Conservation (phyloP, 2,797 vertebrate genomes). For the Jordanella pulchra region DNA sequence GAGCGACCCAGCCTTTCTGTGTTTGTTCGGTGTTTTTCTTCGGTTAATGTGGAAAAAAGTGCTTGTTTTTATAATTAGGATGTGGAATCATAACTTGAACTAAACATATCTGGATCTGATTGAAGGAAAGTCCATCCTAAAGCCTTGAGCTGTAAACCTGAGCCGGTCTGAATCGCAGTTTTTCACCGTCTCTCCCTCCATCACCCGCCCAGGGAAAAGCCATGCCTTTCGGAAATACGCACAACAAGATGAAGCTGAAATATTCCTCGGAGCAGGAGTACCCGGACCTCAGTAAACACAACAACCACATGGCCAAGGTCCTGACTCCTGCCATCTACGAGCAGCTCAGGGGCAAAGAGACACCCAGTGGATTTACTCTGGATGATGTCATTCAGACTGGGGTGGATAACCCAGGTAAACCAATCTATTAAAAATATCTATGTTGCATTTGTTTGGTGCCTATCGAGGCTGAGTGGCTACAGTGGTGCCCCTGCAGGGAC, state of each 20-base stretch:
- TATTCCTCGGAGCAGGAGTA: conserved; percentile 81
- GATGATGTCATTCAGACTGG: conserved; percentile 96
- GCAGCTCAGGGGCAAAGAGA: conserved; percentile 86
- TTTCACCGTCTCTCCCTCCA: conserved; percentile 32
- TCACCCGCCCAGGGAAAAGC: conserved; percentile 71
- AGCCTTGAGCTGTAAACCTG: too few species aligned
- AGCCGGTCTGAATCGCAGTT: not conserved
- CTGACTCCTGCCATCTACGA: conserved; percentile 87
- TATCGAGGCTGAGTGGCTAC: conserved; percentile 3
- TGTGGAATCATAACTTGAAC: too few species aligned
- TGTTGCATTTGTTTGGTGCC: not conserved
- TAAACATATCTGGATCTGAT: too few species aligned
- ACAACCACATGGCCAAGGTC: conserved; percentile 95
- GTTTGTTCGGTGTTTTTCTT: not conserved
- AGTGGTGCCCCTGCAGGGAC: not conserved
- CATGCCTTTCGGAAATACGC: conserved; percentile 97
- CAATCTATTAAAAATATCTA: not conserved
- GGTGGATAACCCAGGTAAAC: conserved; percentile 94
- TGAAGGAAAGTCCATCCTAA: not conserved
- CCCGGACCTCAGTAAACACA: conserved; percentile 91
- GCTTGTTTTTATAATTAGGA: not conserved
- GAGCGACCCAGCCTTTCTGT: too few species aligned
- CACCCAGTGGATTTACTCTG: conserved; percentile 90
- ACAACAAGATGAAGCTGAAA: conserved; percentile 91
- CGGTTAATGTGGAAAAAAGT: not conserved